phyloP scores from a whole-genome alignment of 2,888 invertebrate species.

The Tachina grossa region DNA sequence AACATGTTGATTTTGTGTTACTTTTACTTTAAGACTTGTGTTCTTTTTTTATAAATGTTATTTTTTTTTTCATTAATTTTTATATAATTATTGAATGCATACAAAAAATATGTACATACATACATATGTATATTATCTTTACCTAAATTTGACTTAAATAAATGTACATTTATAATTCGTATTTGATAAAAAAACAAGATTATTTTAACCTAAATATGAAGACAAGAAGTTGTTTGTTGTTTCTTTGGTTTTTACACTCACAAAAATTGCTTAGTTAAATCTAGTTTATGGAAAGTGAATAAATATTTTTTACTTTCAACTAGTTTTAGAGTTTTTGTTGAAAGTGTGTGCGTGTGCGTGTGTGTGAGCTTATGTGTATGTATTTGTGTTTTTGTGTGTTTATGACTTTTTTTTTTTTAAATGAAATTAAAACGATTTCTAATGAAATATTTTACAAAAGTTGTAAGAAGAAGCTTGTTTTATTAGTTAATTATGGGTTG shows the following conservation, averaged over 20 bases:
- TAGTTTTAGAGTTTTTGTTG: slow-evolving; percentile 7
- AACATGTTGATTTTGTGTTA: slow-evolving; percentile 20
- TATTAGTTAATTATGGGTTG: slow-evolving; percentile 33
- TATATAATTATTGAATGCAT: slow-evolving; percentile 62
- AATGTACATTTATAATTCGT: slow-evolving; percentile 54
- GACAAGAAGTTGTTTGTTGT: slow-evolving; percentile 23
- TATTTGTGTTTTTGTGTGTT: neutral
- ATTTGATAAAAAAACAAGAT: slow-evolving; percentile 56
- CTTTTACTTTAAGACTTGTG: slow-evolving; percentile 8
- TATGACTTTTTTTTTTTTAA: neutral
- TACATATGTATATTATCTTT: slow-evolving; percentile 26
- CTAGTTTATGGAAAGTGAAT: slow-evolving; percentile 36
- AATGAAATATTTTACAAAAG: slow-evolving; percentile 56
- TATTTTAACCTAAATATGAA: slow-evolving; percentile 61
- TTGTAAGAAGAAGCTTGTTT: neutral
- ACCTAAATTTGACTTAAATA: slow-evolving; percentile 58
- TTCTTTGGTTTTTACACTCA: slow-evolving; percentile 48
- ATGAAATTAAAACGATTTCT: slow-evolving; percentile 21
- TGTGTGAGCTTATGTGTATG: neutral
- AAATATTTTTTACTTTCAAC: slow-evolving; percentile 11
- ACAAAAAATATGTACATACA: slow-evolving; percentile 67
- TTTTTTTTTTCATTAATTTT: neutral
- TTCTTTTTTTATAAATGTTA: slow-evolving; percentile 10
- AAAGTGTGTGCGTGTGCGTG: neutral
- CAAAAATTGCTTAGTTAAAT: slow-evolving; percentile 57